Conservation (phyloP, 2,888 invertebrate species). For the Amblyjoppa fuscipennis region DNA sequence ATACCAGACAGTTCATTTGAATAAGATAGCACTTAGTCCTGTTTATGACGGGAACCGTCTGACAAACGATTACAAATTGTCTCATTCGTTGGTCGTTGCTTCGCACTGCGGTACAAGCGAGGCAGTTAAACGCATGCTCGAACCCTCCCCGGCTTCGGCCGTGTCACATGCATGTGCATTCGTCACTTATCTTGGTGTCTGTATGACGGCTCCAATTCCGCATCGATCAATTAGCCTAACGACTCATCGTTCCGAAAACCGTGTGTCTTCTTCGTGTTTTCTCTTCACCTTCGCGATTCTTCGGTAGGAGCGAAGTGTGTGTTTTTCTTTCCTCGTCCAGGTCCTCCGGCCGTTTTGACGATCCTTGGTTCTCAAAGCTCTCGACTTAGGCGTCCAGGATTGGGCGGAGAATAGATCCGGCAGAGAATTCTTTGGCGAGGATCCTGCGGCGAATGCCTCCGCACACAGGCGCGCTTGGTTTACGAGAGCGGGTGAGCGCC, state of each 20-base stretch:
- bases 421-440: conserved; percentile 56
- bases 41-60: conserved; percentile 81
- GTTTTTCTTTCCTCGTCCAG: background rate
- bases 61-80: conserved; percentile 85
- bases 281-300: background rate
- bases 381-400: background rate
- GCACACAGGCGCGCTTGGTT: conserved; percentile 42
- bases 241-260: background rate
- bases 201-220: conserved; percentile 20
- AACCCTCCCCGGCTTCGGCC: background rate
- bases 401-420: conserved; percentile 18
- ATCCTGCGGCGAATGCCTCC: conserved; percentile 44
- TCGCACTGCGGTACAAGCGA: conserved; percentile 15
- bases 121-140: conserved; percentile 33
- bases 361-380: conserved; percentile 1
- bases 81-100: conserved; percentile 56
- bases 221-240: conserved; percentile 27
- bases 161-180: background rate
- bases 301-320: background rate
- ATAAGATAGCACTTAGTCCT: conserved; percentile 84
- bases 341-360: background rate
- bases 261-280: background rate
- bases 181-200: background rate
- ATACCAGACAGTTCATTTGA: conserved; percentile 79
- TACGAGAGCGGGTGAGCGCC: conserved; percentile 43